Evolutionary conservation across 2,113 vertebrate species (phyloP), one percentile per base, ranked within the genome.

Genomic region (Oryzias javanicus): DNA sequence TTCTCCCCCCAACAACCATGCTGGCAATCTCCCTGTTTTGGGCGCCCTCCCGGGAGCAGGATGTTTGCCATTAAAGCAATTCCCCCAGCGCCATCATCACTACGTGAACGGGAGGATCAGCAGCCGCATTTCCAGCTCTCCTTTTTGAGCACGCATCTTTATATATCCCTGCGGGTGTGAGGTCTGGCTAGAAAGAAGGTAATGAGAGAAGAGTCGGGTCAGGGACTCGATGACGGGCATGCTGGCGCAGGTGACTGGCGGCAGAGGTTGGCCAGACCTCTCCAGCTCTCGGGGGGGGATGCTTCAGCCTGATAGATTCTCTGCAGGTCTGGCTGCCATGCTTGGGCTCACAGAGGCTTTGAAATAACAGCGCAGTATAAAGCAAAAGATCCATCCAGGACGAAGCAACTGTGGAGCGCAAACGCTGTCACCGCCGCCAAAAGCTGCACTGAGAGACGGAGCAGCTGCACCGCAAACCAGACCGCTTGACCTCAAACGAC

Each of bases 201-300:
- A 91, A 91, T 14, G 52, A 72, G 82, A 90, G 84, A 88, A 76
- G 82, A 79, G 72, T 54, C n/a, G 67, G 79, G 74, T 86, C 85
- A 80, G 78, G 70, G 60, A 73, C 81, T 73, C 15, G 81, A 85
- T 85, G 88, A 87, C 63, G 78, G 64, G 81, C 69, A 73, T 51
- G 67, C 64, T 76, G 79, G 83, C 79, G 84, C 87, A 89, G 82
- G 81, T 89, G 87, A 76, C 67, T 49, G 48, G 57, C 41, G 53
- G 55, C 58, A 71, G 51, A 69, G 68, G 22, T 5, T 8, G 6
- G 74, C n/a, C 25, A 53, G 67, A 62, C 54, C 48, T 48, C 50
- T 70, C 52, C 62, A 72, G 62, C 62, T 72, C 64, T 42, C 59
- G 44, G 20, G 42, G 57, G 18, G 55, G 35, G 64, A 65, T 62